These are phyloP conservation scores for Phaethornis superciliosus DNA, from an alignment of 2,113 vertebrate genomes.

Conservation along the genomic window DNA sequence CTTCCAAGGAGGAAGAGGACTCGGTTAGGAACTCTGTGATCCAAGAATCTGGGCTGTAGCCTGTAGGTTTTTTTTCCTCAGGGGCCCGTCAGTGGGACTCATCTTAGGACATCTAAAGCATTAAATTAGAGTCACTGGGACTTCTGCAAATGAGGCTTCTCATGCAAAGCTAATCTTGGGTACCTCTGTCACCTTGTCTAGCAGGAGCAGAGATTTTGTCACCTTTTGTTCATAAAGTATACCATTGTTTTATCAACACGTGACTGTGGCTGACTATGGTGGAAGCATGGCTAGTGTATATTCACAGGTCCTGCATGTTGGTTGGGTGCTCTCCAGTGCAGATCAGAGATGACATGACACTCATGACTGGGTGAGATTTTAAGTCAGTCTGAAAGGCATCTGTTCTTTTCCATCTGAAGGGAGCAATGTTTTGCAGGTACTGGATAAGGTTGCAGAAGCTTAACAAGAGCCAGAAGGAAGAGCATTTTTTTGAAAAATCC, in stretches of 20 bases:
- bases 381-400: neutral
- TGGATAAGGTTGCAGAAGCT: neutral
- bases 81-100: neutral
- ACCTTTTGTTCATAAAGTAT: neutral
- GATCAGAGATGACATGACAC: neutral
- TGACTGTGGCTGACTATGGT: neutral
- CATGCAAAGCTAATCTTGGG: neutral
- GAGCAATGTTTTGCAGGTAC: neutral
- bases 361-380: neutral
- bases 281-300: neutral
- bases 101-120: neutral
- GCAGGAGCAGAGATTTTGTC: neutral
- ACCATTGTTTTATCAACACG: neutral
- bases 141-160: neutral
- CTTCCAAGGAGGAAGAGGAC: neutral
- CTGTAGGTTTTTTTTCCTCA: neutral
- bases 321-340: neutral
- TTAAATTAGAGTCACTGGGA: neutral
- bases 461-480: neutral
- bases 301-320: neutral
- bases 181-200: neutral
- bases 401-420: rapidly evolving
- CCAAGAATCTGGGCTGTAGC: neutral
- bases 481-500: neutral
- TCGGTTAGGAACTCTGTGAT: neutral